These are phyloP conservation scores for Pteropus rufus DNA, from an alignment of 2,797 vertebrate genomes.

Conservation along the genomic window DNA sequence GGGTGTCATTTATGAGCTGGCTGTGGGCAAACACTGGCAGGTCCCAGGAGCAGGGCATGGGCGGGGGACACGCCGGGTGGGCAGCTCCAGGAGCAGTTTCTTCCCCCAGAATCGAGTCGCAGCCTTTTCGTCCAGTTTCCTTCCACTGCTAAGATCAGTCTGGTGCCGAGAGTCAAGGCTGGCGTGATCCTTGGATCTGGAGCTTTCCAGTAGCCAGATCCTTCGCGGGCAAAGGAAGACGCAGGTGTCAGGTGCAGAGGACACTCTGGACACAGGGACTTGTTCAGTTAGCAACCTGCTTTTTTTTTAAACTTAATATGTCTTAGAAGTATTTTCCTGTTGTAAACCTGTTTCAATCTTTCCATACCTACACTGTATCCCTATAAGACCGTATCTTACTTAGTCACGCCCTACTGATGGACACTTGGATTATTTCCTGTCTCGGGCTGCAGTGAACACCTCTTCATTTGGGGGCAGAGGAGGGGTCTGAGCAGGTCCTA, in stretches of 20 bases:
- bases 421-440: neutral
- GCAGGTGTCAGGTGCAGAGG: neutral
- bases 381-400: neutral
- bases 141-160: neutral
- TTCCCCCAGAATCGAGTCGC: neutral
- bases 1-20: neutral
- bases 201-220: neutral
- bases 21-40: neutral
- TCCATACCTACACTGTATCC: neutral
- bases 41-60: no score
- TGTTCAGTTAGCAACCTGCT: neutral
- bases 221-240: neutral
- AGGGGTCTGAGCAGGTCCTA: neutral
- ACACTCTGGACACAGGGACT: neutral
- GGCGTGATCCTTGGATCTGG: neutral
- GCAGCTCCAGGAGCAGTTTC: neutral
- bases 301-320: neutral
- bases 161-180: neutral
- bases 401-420: neutral
- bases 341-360: neutral
- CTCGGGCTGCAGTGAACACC: neutral
- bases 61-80: neutral
- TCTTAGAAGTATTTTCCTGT: neutral
- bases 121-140: neutral
- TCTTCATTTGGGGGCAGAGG: neutral